Conservation (phyloP, 2,888 invertebrate genomes). For the Ophion slaviceki region DNA sequence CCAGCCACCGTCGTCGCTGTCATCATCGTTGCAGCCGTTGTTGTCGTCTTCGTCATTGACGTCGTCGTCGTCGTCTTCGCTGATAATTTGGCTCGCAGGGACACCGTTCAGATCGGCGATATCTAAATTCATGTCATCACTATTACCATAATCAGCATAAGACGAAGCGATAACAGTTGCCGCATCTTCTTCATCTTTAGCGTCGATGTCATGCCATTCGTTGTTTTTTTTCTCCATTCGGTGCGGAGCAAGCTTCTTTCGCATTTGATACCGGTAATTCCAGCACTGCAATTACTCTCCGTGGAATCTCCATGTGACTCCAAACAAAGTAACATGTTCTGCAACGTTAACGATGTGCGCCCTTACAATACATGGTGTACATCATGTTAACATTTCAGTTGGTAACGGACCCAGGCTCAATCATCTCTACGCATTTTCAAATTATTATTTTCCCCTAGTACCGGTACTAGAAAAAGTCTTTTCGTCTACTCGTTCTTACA, state of each 20-base stretch:
- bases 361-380: constrained; percentile 26
- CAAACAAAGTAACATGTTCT: constrained; percentile 25
- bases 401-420: constrained; percentile 21
- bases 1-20: constrained; percentile 7
- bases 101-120: constrained; percentile 40
- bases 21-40: constrained; percentile 18
- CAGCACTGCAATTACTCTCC: constrained; percentile 32
- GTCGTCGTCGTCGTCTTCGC: constrained; percentile 20
- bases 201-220: constrained; percentile 31
- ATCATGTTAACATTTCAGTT: constrained; percentile 36
- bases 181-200: constrained; percentile 20
- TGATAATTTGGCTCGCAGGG: constrained; percentile 34
- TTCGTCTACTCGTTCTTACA: constrained; percentile 33
- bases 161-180: constrained; percentile 31
- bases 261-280: constrained; percentile 39
- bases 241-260: constrained; percentile 27
- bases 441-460: constrained; percentile 29
- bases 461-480: constrained; percentile 27
- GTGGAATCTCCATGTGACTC: constrained; percentile 35
- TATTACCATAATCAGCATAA: constrained; percentile 35
- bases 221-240: constrained; percentile 35
- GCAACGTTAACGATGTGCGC: constrained; percentile 29
- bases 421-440: constrained; percentile 18
- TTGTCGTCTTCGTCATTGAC: background rate
- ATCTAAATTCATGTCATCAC: constrained; percentile 34